Evolutionary conservation across 2,797 vertebrate genomes (phyloP), one percentile per base, ranked within the genome.

Genomic region (Heterohyrax brucei): DNA sequence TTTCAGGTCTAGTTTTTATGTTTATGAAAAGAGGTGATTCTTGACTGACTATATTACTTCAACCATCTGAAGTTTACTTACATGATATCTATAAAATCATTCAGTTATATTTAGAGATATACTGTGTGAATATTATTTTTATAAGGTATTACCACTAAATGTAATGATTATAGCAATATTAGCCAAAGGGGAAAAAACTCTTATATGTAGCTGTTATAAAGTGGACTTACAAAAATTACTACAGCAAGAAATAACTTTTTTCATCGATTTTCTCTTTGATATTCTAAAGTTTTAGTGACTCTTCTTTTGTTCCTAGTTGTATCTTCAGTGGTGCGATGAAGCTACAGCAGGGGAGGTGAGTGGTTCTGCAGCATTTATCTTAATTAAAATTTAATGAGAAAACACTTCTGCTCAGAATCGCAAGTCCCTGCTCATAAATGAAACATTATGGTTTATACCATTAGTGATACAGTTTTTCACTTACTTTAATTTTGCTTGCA

Each of bases 331-430:
- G 99, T 99, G 99, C 98, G 99, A 99, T 97, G 99, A 99, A 92
- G 98, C 99, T 97, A 99, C 99, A 96, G 99, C 99, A 96, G 98
- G 99, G 98, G 99, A 99, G 99, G 98, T 99, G 98, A 98, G 99
- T 99, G 98, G 98, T 99, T 99, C 98, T 97, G 97, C 98, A 99
- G 98, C 99, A 99, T 99, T 99, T 99, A 99, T 99, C 99, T 99
- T 99, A 99, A 99, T 99, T 99, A 99, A 99, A 99, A 98, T 99
- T 99, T 99, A 99, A 99, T 99, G 99, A 99, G 99, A 99, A 99
- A 99, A 99, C 98, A 98, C 98, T 99, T 99, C 98, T 98, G 99
- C 98, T 99, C 99, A 98, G 99, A 98, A 98, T 99, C 97, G 96
- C 98, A 98, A 99, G 98, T 99, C 98, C 98, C 98, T 99, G 98